A percentile compares a stretch with the other conserved stretches of the same genome.
Conservation (phyloP, 2,888 invertebrate genomes). For the Caenorhabditis angaria region DNA sequence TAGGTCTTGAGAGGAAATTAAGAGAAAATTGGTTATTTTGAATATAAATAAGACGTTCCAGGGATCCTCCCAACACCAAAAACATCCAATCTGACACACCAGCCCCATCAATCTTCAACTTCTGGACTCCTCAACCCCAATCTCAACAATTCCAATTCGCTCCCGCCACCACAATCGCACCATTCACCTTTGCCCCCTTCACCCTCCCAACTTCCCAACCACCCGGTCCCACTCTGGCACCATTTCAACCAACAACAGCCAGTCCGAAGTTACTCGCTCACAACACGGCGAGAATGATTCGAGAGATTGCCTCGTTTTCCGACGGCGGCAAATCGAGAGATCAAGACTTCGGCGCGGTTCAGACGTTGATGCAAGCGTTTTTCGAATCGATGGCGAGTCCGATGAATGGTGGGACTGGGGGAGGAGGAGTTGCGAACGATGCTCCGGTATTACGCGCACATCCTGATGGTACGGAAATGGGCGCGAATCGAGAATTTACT, state of each 20-base stretch:
- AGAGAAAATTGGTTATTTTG: background rate
- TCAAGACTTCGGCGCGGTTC: constrained; percentile 53
- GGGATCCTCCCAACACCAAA: background rate
- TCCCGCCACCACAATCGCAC: constrained; percentile 16
- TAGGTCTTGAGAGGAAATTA: no score
- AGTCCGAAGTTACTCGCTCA: constrained; percentile 51
- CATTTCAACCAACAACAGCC: constrained; percentile 34
- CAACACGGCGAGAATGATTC: constrained; percentile 55
- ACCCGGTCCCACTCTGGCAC: constrained; percentile 29
- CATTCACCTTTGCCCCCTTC: constrained; percentile 39
- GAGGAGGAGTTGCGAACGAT: constrained; percentile 17
- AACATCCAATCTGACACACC: background rate
- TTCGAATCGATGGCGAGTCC: constrained; percentile 52
- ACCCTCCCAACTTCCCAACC: constrained; percentile 28
- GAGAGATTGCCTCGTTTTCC: constrained; percentile 50
- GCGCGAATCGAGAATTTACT: constrained; percentile 64
- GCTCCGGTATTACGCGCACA: constrained; percentile 46
- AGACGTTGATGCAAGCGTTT: constrained; percentile 64
- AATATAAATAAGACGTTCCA: no score
- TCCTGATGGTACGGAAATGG: constrained; percentile 67
- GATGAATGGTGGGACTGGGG: background rate
- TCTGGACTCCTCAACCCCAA: constrained; percentile 39
- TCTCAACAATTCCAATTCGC: no score
- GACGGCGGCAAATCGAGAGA: constrained; percentile 37
- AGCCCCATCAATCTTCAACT: background rate